phyloP scores from a whole-genome alignment of 2,888 invertebrate genomes.

The Hypomecis punctinalis region DNA sequence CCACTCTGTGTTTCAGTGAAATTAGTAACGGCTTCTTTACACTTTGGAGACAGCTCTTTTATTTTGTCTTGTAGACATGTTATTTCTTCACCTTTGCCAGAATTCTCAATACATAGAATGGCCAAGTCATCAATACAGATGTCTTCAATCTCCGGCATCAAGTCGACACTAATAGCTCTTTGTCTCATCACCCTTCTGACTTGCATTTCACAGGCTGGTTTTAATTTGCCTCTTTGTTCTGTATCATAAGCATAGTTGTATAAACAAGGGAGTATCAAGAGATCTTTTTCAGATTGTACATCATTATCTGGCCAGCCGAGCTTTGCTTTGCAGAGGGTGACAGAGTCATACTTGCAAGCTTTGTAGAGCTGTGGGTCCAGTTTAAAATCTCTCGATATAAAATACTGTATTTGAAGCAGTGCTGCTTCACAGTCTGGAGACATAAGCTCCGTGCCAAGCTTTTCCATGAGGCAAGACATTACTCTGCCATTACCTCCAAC shows the following conservation, averaged over 20 bases:
- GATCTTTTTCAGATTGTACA: constrained; percentile 91
- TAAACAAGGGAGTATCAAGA: constrained; percentile 95
- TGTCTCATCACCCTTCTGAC: constrained; percentile 96
- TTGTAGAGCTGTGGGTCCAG: constrained; percentile 95
- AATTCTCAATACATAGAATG: constrained; percentile 92
- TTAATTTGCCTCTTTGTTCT: constrained; percentile 80
- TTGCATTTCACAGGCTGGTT: constrained; percentile 89
- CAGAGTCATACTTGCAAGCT: constrained; percentile 95
- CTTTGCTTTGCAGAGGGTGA: constrained; percentile 91
- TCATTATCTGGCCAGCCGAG: constrained; percentile 90
- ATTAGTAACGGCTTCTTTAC: constrained; percentile 91
- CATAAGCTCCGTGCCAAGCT: constrained; percentile 94
- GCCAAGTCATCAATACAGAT: constrained; percentile 95
- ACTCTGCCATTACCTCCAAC: constrained; percentile 92
- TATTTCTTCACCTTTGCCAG: constrained; percentile 96
- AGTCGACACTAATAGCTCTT: constrained; percentile 95
- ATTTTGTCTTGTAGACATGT: constrained; percentile 95
- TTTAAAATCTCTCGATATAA: constrained; percentile 97
- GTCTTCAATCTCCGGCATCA: constrained; percentile 97
- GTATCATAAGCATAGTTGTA: constrained; percentile 89
- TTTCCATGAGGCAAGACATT: constrained; percentile 97
- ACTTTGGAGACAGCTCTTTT: constrained; percentile 88
- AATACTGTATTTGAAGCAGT: constrained; percentile 98
- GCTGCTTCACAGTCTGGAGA: constrained; percentile 95
- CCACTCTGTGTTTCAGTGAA: constrained; percentile 96